Conservation (phyloP, 2,888 invertebrate genomes). For the Nymphalis urticae region DNA sequence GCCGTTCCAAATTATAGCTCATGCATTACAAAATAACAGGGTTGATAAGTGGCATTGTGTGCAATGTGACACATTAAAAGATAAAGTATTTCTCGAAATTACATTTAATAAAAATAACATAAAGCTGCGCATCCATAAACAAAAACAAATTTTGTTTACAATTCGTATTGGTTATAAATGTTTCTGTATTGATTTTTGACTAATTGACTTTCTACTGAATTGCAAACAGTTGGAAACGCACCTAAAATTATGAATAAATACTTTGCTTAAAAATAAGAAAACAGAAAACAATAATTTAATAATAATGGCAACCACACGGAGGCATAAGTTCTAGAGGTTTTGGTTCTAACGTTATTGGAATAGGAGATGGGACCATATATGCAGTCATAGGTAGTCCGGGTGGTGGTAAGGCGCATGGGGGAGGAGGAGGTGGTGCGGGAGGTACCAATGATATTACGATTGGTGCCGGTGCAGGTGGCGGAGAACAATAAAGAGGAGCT, state of each 20-base stretch:
- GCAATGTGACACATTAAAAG: not conserved
- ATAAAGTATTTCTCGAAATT: not conserved
- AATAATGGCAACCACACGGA: slow-evolving; percentile 45
- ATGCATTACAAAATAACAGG: slow-evolving; percentile 11
- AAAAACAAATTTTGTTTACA: no score
- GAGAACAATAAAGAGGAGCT: slow-evolving; percentile 42
- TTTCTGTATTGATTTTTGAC: no score
- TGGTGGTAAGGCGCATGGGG: slow-evolving; percentile 34
- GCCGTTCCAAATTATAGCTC: slow-evolving; percentile 20
- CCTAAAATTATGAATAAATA: slow-evolving; percentile 18
- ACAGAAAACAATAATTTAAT: slow-evolving; percentile 4
- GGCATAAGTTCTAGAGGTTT: slow-evolving; percentile 54
- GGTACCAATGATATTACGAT: slow-evolving; percentile 17
- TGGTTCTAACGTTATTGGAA: slow-evolving; percentile 66
- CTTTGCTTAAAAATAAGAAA: slow-evolving; percentile 12
- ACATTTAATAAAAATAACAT: not conserved
- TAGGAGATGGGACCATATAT: slow-evolving; percentile 64
- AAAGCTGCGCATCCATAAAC: no score
- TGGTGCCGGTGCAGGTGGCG: slow-evolving; percentile 37
- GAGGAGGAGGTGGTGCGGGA: slow-evolving; percentile 17
- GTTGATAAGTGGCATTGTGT: not conserved
- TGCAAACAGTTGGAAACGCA: not conserved
- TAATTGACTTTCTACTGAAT: no score
- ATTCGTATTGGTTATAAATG: no score
- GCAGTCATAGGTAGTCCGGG: slow-evolving; percentile 66